Conservation (phyloP, 2,888 invertebrate genomes). For the Caenorhabditis sp. region DNA sequence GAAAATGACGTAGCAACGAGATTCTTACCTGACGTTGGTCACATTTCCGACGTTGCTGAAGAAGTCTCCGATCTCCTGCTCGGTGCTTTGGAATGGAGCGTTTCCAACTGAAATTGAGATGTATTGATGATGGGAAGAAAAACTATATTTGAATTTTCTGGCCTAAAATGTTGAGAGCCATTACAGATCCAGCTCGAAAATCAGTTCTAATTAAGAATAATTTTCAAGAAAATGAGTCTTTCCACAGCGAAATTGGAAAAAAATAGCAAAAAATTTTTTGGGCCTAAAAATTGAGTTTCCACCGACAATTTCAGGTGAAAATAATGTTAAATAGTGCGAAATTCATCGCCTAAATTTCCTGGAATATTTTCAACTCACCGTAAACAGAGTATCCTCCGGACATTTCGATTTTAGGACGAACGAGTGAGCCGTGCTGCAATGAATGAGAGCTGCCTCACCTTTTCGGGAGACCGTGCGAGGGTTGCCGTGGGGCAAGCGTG, state of each 20-base stretch:
- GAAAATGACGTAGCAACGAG: neutral
- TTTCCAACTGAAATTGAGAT: constrained; percentile 79
- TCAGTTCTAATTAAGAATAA: no score
- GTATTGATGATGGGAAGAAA: neutral
- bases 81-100: constrained; percentile 80
- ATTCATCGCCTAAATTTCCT: neutral
- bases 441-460: neutral
- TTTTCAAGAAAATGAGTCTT: no score
- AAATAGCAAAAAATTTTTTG: constrained; percentile 1
- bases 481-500: neutral
- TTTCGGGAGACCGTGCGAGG: no score
- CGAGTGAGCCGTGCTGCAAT: neutral
- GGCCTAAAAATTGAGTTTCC: neutral
- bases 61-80: constrained; percentile 79
- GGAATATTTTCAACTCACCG: constrained; percentile 14
- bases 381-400: constrained; percentile 34
- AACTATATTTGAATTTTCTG: neutral
- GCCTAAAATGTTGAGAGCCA: no score
- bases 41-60: constrained; percentile 79
- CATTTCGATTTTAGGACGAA: constrained; percentile 34
- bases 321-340: neutral
- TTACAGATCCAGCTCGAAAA: no score
- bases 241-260: no score
- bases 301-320: neutral
- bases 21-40: constrained; percentile 70